Conservation (phyloP, 2,113 vertebrate genomes). For the Paramormyrops kingsleyae region DNA sequence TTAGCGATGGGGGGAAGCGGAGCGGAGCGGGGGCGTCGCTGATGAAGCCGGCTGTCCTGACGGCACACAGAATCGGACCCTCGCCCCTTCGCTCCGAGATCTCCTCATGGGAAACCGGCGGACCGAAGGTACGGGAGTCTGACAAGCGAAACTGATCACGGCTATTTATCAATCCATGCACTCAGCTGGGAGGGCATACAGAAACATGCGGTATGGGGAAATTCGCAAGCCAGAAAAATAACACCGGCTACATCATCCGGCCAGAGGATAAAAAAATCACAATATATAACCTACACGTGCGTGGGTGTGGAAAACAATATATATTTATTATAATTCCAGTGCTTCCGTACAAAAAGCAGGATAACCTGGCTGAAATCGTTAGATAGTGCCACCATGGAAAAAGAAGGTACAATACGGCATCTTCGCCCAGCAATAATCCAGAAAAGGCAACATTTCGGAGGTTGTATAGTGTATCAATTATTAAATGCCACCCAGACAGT, state of each 20-base stretch:
- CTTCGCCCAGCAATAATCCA: conserved; percentile 46
- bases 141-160: background rate
- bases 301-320: background rate
- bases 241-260: background rate
- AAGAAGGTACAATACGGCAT: conserved; percentile 39
- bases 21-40: conserved; percentile 9
- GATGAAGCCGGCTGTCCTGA: background rate
- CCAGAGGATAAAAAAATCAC: background rate
- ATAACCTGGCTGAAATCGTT: conserved; percentile 31
- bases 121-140: background rate
- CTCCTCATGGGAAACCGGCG: background rate
- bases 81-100: background rate
- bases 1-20: background rate
- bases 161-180: background rate
- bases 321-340: background rate
- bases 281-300: background rate
- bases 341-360: background rate
- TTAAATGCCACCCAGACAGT: conserved; percentile 46
- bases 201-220: background rate
- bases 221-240: background rate
- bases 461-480: conserved; percentile 40
- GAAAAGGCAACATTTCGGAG: conserved; percentile 50
- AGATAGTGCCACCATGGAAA: conserved; percentile 48
- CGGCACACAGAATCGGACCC: background rate
- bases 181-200: background rate